Conservation (phyloP, 2,888 invertebrate species). For the Coecobrya sp. region DNA sequence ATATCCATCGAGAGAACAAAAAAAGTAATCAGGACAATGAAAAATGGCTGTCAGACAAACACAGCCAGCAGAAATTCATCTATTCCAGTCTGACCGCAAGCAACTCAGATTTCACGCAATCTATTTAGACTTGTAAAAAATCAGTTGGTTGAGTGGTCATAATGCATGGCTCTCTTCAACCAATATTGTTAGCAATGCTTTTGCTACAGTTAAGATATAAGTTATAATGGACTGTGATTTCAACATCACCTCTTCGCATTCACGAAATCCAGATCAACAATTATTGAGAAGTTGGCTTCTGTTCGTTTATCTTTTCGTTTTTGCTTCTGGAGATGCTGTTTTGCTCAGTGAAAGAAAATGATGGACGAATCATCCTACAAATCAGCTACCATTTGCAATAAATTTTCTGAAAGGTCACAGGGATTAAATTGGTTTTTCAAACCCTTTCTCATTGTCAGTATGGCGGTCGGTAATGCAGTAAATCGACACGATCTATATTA, state of each 20-base stretch:
- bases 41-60: slow-evolving; percentile 54
- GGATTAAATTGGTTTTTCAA: slow-evolving; percentile 70
- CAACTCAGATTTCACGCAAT: slow-evolving; percentile 53
- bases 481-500: slow-evolving; percentile 19
- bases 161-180: too few relatives aligned
- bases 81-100: slow-evolving; percentile 29
- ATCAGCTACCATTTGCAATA: slow-evolving; percentile 74
- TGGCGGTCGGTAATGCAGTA: background rate
- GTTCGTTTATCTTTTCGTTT: slow-evolving; percentile 8
- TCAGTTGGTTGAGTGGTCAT: background rate
- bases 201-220: slow-evolving; percentile 43
- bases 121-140: slow-evolving; percentile 23
- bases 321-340: slow-evolving; percentile 41
- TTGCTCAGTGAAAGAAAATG: slow-evolving; percentile 6
- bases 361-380: slow-evolving; percentile 19
- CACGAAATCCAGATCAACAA: slow-evolving; percentile 32
- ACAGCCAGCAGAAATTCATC: slow-evolving; percentile 42
- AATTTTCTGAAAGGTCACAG: slow-evolving; percentile 68
- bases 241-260: background rate
- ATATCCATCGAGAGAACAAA: slow-evolving; percentile 17
- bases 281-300: slow-evolving; percentile 27
- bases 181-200: background rate
- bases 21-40: slow-evolving; percentile 66
- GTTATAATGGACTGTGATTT: slow-evolving; percentile 37
- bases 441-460: slow-evolving; percentile 1